phyloP scores from a whole-genome alignment of 2,888 invertebrate genomes.

The Molanna angustata region DNA sequence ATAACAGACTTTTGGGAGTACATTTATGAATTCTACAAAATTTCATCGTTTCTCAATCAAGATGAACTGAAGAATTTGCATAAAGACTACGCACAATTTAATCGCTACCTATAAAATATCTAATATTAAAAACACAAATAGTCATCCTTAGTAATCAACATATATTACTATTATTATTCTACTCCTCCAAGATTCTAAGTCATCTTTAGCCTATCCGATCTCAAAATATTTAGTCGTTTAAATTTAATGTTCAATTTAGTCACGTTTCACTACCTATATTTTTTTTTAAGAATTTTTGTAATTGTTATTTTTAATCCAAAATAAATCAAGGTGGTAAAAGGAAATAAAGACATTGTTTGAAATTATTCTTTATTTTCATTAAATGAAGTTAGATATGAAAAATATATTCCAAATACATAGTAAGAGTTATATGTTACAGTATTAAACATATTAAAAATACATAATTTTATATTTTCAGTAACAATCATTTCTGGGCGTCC shows the following conservation, averaged over 20 bases:
- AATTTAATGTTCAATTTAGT: too few species aligned
- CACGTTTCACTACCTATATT: too few species aligned
- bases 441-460: conserved; percentile 22
- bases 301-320: too few species aligned
- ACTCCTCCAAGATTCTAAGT: too few species aligned
- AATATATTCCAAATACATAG: conserved; percentile 31
- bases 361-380: conserved; percentile 30
- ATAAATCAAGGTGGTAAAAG: neutral
- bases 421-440: conserved; percentile 20
- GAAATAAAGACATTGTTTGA: conserved; percentile 4
- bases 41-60: conserved; percentile 11
- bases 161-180: too few species aligned
- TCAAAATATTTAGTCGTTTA: too few species aligned
- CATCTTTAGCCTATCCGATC: too few species aligned
- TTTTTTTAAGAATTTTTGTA: too few species aligned
- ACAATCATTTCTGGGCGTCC: conserved; percentile 3
- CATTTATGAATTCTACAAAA: conserved; percentile 57
- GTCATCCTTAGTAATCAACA: too few species aligned
- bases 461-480: conserved; percentile 12
- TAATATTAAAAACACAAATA: too few species aligned
- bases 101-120: conserved; percentile 10
- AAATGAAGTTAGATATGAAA: conserved; percentile 32
- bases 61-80: conserved; percentile 8
- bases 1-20: conserved; percentile 61
- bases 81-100: conserved; percentile 16